Evolutionary conservation across 2,797 vertebrate genomes (phyloP).

Genomic region (Loris lydekkerianus): DNA sequence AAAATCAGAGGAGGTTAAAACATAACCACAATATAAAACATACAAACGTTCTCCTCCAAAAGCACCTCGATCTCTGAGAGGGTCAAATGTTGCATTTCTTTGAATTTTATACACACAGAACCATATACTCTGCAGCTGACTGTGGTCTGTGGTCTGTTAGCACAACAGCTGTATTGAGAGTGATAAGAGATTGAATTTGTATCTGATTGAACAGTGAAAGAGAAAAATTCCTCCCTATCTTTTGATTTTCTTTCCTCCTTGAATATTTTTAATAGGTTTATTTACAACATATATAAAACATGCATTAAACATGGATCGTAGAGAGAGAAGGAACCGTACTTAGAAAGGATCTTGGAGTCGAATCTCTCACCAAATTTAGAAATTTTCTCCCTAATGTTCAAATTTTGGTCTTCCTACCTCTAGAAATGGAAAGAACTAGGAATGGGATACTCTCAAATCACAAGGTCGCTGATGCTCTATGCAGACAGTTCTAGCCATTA

Average conservation of each 20-base stretch:
- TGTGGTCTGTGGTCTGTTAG: background rate
- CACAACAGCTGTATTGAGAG: background rate
- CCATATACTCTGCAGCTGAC: background rate
- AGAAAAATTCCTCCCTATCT: background rate
- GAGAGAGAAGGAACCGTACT: background rate
- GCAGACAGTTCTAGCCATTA: background rate
- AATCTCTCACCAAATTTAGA: background rate
- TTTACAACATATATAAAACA: background rate
- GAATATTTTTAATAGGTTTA: slow-evolving; percentile 14
- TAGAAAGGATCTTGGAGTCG: background rate
- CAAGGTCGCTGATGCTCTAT: background rate
- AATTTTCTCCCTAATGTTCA: background rate
- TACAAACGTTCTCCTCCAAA: background rate
- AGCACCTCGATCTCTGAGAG: slow-evolving; percentile 11
- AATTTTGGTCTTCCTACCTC: background rate
- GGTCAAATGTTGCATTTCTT: background rate
- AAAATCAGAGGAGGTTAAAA: slow-evolving; percentile 64
- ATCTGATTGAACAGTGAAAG: background rate
- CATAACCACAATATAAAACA: slow-evolving; percentile 35
- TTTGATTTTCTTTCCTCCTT: slow-evolving; percentile 42
- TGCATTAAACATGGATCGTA: background rate
- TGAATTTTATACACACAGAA: background rate
- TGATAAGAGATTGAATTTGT: background rate
- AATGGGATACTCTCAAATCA: background rate
- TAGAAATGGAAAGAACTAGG: background rate